Evolutionary conservation across 2,113 vertebrate genomes (phyloP), one percentile per base, ranked within the genome.

Genomic region (Spea bombifrons): DNA sequence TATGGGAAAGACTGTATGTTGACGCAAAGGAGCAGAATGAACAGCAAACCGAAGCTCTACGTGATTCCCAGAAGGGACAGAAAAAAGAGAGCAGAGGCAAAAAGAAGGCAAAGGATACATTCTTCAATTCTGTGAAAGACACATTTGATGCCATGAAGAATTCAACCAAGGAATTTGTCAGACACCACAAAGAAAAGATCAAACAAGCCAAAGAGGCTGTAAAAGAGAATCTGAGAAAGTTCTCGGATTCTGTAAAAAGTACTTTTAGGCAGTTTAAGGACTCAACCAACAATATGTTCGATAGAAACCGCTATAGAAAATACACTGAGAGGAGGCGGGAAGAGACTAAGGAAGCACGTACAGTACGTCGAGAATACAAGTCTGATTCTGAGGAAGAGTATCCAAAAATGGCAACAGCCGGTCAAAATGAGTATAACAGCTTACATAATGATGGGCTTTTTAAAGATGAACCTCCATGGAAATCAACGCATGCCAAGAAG

Each of bases 121-220:
- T 97, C 86, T 82, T 96, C 43, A 92, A 92, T 50, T 97, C 94
- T 16, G 92, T 99, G 73, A 97, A 96, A 82, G 93, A 97, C 83
- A 98, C 96, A 0, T 97, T 98, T 49, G 95, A 99, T 73, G 96
- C 96, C 0, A 94, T 99, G 90, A 99, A 98, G 85, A 99, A 99
- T 89, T 98, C 97, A 68, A 96, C 96, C 0, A 98, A 97, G 81
- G 95, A 96, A 83, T 99, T 99, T 83, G 96, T 99, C 69, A 94
- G 96, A 66, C 96, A 98, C 81, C 97, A 99, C 87, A 98, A 98
- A 84, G 96, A 99, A 88, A 97, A 98, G 88, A 96, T 99, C 80
- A 98, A 98, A 83, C 96, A 97, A 84, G 96, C 97, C 66, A 97
- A 99, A 86, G 95, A 98, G 87, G 95, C 95, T 0, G 96, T 99